Conservation (phyloP, 2,888 invertebrate species). For the Acrocyrtus sp. region DNA sequence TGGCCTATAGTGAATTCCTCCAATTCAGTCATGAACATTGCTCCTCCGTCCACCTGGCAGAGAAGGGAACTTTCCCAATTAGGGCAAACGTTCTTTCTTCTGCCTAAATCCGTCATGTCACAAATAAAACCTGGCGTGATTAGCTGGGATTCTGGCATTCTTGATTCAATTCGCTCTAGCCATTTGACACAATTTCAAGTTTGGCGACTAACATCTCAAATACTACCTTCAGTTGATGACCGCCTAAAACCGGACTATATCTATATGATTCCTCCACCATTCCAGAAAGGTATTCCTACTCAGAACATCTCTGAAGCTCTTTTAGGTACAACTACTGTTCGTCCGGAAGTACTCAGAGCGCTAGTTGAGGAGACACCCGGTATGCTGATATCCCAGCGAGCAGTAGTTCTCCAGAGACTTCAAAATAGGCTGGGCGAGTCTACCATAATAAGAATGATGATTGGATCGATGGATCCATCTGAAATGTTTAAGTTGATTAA, state of each 20-base stretch:
- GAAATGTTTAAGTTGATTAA: constrained; percentile 54
- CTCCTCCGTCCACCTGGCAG: constrained; percentile 46
- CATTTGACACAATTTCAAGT: constrained; percentile 51
- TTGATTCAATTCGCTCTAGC: constrained; percentile 41
- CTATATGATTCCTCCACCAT: constrained; percentile 57
- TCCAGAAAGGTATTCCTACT: constrained; percentile 60
- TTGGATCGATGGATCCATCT: constrained; percentile 47
- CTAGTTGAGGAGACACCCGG: constrained; percentile 57
- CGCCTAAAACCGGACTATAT: constrained; percentile 60
- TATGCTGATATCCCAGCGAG: constrained; percentile 58
- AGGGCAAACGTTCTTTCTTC: constrained; percentile 52
- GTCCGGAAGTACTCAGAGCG: constrained; percentile 57
- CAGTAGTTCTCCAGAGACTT: constrained; percentile 56
- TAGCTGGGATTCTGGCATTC: constrained; percentile 55
- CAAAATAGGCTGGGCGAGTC: constrained; percentile 49
- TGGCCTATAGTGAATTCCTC: constrained; percentile 53
- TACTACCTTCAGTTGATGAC: constrained; percentile 53
- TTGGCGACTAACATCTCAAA: constrained; percentile 55
- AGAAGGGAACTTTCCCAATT: constrained; percentile 54
- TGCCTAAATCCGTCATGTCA: constrained; percentile 49
- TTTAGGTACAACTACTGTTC: constrained; percentile 36
- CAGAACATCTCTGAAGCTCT: constrained; percentile 58
- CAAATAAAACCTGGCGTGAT: constrained; percentile 51
- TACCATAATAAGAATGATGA: constrained; percentile 50
- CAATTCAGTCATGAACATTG: constrained; percentile 28